Evolutionary conservation across 2,113 vertebrate species (phyloP).

Genomic region (Oncorhynchus tshawytscha): DNA sequence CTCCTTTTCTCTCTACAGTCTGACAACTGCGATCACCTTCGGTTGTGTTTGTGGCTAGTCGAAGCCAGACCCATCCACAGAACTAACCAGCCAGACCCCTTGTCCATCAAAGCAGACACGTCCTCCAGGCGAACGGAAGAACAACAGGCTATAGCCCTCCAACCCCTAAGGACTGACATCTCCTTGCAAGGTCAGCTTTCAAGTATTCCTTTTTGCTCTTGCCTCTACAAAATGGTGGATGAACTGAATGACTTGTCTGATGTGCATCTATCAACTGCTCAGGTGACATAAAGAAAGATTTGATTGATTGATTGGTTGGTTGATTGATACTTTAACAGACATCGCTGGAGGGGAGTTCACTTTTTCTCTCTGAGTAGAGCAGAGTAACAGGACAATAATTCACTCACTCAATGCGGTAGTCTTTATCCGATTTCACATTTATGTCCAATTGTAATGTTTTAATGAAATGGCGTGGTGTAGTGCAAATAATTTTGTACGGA

Average conservation of each 20-base stretch:
- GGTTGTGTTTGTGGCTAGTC: constrained; percentile 30
- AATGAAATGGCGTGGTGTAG: too few relatives aligned
- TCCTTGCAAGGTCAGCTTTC: constrained; percentile 62
- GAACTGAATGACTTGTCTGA: neutral
- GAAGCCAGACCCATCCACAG: constrained; percentile 18
- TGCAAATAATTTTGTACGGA: too few relatives aligned
- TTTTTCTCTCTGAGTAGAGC: too few relatives aligned
- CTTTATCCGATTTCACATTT: too few relatives aligned
- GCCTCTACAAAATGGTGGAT: neutral
- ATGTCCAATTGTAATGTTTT: too few relatives aligned
- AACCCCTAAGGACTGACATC: constrained; percentile 13
- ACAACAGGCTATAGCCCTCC: neutral
- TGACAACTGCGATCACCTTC: constrained; percentile 50
- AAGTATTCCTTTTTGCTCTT: constrained; percentile 2
- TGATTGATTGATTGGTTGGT: too few relatives aligned
- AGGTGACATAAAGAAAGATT: neutral
- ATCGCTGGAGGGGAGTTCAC: too few relatives aligned
- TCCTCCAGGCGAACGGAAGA: neutral
- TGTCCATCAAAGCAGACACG: constrained; percentile 8
- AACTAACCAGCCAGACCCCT: constrained; percentile 22
- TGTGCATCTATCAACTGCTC: neutral
- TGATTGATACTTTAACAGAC: too few relatives aligned
- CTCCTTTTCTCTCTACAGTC: constrained; percentile 44
- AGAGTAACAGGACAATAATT: too few relatives aligned
- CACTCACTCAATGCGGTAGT: too few relatives aligned